Evolutionary conservation across 1,140 invertebrate genomes (phyloP), one percentile per base, ranked within the genome.

Genomic region (Parasteatoda tepidariorum): DNA sequence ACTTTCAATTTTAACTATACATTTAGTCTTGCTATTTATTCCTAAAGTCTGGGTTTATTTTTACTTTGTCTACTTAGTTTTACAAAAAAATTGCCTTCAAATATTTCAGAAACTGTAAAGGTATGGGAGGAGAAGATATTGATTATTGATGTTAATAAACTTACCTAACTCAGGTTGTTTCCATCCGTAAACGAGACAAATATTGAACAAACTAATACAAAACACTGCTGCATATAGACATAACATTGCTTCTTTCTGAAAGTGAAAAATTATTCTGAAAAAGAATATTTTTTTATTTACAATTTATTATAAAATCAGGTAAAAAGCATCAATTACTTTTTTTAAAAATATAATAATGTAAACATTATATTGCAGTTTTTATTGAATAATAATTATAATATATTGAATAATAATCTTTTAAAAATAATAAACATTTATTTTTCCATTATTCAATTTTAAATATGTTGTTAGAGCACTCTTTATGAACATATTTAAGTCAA

Each of bases 121-220:
- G 18, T 33, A 31, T 31, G 7, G 1, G 3, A 3, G 1, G 0
- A 66, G 13, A 66, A 6, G 15, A 31, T 30, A 15, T 66, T 13
- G 18, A 31, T 2, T 31, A 18, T 31, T 31, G 13, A 66, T 1
- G 1, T 31, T 13, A 2, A 3, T 2, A 24, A 18, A 5, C 15
- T 33, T 33, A 73, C 68, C 68, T 55, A 48, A 26, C 2, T 73
- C 68, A 6, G 15, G 24, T 9, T 57, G 68, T 18, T 73, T 41
- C 68, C 68, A 73, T 55, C 28, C 68, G 3, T 30, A 18, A 31
- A 22, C 48, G 2, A 31, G 7, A 9, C 7, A 73, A 38, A 57
- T 15, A 54, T 26, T 54, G 15, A 54, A 18, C 7, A 73, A 7
- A 55, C n/a, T n/a, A n/a, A 57, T n/a, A 48, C 26, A 2, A 28